Evolutionary conservation across 2,113 vertebrate genomes (phyloP).

Genomic region (Anser cygnoides): DNA sequence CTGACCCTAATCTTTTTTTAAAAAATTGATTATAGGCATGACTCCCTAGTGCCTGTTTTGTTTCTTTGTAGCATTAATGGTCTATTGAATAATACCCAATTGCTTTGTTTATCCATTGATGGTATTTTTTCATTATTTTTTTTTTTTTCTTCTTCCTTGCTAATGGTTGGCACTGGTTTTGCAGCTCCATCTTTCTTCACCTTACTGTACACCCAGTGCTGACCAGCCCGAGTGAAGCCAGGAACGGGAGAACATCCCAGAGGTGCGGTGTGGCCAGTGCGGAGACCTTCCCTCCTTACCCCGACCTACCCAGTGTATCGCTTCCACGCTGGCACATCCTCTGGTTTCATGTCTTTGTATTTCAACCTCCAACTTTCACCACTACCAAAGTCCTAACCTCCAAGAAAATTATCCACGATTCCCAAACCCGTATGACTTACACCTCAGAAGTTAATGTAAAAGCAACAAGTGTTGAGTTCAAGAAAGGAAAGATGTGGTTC

Average conservation of each 20-base stretch:
- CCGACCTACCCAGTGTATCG: rapidly evolving
- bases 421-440: not conserved
- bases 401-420: not conserved
- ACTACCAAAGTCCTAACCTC: not conserved
- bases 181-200: not conserved
- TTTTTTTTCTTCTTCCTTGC: not conserved
- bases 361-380: not conserved
- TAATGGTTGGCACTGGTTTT: not conserved
- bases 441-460: not conserved
- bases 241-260: rapidly evolving
- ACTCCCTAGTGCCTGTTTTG: not conserved
- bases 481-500: not conserved
- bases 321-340: rapidly evolving
- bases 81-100: not conserved
- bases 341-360: rapidly evolving
- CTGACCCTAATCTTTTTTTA: not conserved
- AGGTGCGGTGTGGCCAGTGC: rapidly evolving
- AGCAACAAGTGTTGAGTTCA: not conserved
- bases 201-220: too few relatives aligned
- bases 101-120: not conserved
- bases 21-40: not conserved
- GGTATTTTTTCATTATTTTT: not conserved
- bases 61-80: not conserved
- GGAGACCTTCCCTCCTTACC: rapidly evolving
- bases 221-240: not conserved